Evolutionary conservation across 2,113 vertebrate genomes (phyloP).

Genomic region (Colaptes auratus): DNA sequence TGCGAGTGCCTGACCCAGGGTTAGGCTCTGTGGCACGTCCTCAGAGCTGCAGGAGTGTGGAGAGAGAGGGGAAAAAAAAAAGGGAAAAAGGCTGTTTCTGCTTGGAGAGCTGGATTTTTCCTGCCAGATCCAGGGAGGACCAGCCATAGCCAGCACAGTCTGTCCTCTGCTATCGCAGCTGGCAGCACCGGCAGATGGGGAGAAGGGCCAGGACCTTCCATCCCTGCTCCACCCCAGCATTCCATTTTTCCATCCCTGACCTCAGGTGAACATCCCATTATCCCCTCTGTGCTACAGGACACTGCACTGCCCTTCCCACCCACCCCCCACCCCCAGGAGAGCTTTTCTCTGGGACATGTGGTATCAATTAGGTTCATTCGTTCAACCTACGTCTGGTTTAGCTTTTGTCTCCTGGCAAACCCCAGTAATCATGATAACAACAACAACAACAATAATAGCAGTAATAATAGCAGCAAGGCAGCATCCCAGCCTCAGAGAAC

Average conservation of each 20-base stretch:
- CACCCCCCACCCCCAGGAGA: not conserved
- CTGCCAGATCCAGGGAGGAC: not conserved
- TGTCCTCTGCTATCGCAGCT: not conserved
- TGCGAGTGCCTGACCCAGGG: not conserved
- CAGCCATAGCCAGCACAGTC: fast-evolving
- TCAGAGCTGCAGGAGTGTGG: not conserved
- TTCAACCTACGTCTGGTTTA: constrained; percentile 11
- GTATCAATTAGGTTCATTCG: not conserved
- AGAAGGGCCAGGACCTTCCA: not conserved
- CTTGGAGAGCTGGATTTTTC: not conserved
- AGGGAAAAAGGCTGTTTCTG: not conserved
- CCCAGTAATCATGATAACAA: not conserved
- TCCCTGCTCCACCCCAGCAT: not conserved
- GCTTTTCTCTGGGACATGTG: not conserved
- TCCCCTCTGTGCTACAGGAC: not conserved
- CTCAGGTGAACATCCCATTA: not conserved
- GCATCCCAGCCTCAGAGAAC: not conserved
- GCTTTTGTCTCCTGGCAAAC: constrained; percentile 53
- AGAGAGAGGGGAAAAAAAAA: no score
- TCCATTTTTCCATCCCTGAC: fast-evolving
- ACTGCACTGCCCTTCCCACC: not conserved
- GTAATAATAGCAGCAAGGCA: not conserved
- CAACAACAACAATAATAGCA: not conserved
- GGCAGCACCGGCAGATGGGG: fast-evolving
- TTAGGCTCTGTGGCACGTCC: not conserved